phyloP scores from a whole-genome alignment of 2,888 invertebrate genomes.

The Desoria tigrina region DNA sequence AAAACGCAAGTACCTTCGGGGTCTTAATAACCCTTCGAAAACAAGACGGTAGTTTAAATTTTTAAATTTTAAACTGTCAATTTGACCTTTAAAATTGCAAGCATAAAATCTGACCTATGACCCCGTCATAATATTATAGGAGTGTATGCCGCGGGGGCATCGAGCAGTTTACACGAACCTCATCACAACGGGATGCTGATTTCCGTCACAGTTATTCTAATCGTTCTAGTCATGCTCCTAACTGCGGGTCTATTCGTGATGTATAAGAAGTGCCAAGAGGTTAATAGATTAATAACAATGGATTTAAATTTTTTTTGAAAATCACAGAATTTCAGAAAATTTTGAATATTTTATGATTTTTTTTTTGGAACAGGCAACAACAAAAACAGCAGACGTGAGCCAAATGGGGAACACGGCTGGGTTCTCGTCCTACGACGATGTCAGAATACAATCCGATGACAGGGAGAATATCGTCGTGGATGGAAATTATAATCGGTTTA shows the following conservation, averaged over 20 bases:
- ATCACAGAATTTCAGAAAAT: too few species aligned
- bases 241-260: conserved; percentile 38
- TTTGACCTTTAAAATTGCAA: too few species aligned
- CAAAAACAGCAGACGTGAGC: conserved; percentile 41
- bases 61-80: background rate
- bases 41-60: conserved; percentile 29
- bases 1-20: conserved; percentile 45
- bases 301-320: too few species aligned
- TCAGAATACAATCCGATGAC: conserved; percentile 42
- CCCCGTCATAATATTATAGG: conserved; percentile 21
- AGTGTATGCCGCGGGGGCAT: conserved; percentile 29
- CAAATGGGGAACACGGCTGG: conserved; percentile 42
- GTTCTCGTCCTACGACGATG: conserved; percentile 46
- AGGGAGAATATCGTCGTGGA: conserved; percentile 44
- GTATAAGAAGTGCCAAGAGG: conserved; percentile 48
- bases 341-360: too few species aligned
- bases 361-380: conserved; percentile 37
- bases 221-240: conserved; percentile 47
- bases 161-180: conserved; percentile 28
- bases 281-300: too few species aligned
- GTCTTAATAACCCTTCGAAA: conserved; percentile 45
- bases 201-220: conserved; percentile 37
- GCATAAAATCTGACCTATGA: too few species aligned
- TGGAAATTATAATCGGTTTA: conserved; percentile 42
- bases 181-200: conserved; percentile 36